Evolutionary conservation across 2,888 invertebrate genomes (phyloP), one percentile per base, ranked within the genome.

Genomic region (Ectemnius continuus): DNA sequence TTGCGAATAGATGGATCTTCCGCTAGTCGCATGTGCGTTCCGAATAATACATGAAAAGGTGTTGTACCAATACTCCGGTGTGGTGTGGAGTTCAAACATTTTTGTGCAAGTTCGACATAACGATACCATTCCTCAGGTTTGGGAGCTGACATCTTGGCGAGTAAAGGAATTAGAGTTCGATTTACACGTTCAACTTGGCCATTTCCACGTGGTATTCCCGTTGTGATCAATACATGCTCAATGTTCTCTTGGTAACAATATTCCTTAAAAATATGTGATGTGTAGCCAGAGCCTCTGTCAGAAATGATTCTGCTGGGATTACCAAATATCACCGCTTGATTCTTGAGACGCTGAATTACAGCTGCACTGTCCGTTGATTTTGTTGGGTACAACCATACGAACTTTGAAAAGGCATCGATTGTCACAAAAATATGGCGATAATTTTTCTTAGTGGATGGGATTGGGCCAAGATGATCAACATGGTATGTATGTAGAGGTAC

Each of bases 101-200:
- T 48, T 45, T 77, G 69, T 4, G 61, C 63, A 11, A 47, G 13
- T 61, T 59, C 59, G 20, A 59, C 13, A 14, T 59, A 8, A 6
- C 59, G 59, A 59, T 48, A 48, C 66, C 76, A 72, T 2, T 76
- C 57, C 14, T 26, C 62, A 1, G 70, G 62, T 2, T 63, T 80
- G 5, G 71, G 76, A 0, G 74, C 62, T 18, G 84, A 82, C 4
- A 91, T 48, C 67, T 91, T 91, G 0, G 88, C 81, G 4, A 91
- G 48, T n/a, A 88, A 70, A 0, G 86, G 81, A 60, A 88, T 85
- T 2, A 74, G 26, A 0, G 79, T 85, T 5, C 81, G 69, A 61
- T 79, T 76, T 0, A 78, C 47, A 45, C 78, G 59, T 57, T 79
- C 82, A 1, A 76, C 73, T 16, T 77, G 73, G 1, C 74, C 74